Base-by-base conservation (phyloP, 2,888 invertebrate species). In the Torymus auratus region DNA sequence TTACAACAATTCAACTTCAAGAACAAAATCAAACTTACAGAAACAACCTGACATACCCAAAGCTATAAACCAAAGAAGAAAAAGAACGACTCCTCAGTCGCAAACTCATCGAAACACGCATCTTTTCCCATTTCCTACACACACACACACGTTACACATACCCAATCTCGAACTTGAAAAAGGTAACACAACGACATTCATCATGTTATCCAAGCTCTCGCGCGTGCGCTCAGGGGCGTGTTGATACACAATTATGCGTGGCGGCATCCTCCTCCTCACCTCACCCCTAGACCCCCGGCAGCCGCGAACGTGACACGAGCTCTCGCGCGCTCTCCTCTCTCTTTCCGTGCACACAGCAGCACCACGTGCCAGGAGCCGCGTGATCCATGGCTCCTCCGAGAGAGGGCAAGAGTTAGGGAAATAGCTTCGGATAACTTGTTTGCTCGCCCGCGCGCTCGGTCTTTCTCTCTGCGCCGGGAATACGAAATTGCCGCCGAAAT, bases 351-450 rank as follows among this genome's bases (percentile, higher is more conserved):
- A 41, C 41, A 41, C 41, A 41, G 41, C 7, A 41, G 84, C 80
- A 85, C 84, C 86, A 85, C 84, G 85, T 86, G 87, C 85, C 87
- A 88, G 81, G 67, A n/a, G 11, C 58, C 82, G 75, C 80, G 87
- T 90, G 90, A 91, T 91, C 88, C 90, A 91, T 91, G 88, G 88
- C 88, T 89, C 90, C 89, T 90, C 86, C 82, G 89, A 90, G 90
- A 88, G 86, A 83, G n/a, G 67, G 85, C 85, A 87, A 87, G 87
- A 89, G 89, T 88, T 88, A 88, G 88, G 90, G 89, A 90, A 90
- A 90, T 90, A 88, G 90, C 89, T 90, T 90, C 85, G 87, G 85
- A 86, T 88, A 90, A 90, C 88, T 90, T 90, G 90, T 90, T 90
- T 90, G 88, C 86, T 87, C 86, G 83, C 28, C 15, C 74, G n/a